Conservation (phyloP, 23 tunicate species). For the Corella eumyota region DNA sequence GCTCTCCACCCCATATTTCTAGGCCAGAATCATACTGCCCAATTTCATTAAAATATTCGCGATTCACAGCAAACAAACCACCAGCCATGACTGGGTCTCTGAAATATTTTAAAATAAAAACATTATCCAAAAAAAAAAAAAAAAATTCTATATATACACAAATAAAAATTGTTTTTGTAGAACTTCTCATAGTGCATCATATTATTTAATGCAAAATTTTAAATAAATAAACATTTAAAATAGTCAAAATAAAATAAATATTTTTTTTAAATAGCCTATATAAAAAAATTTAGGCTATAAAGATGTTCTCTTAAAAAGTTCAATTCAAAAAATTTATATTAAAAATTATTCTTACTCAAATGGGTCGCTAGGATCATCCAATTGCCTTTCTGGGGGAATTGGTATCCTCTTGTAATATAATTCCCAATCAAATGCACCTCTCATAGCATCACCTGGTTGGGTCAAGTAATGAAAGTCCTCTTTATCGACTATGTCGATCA, state of each 20-base stretch:
- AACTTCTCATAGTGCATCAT: neutral
- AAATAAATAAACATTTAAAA: neutral
- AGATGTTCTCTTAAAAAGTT: too few relatives aligned
- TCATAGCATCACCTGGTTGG: slow-evolving; percentile 87
- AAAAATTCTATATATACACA: too few relatives aligned
- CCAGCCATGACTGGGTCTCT: slow-evolving; percentile 93
- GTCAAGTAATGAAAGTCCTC: slow-evolving; percentile 63
- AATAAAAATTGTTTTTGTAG: neutral
- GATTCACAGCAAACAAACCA: slow-evolving; percentile 71
- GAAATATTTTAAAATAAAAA: neutral
- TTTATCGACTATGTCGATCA: slow-evolving; percentile 81
- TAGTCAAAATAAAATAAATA: too few relatives aligned
- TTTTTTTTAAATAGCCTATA: too few relatives aligned
- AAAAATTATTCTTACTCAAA: slow-evolving; percentile 90
- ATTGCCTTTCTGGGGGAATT: slow-evolving; percentile 44
- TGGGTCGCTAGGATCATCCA: slow-evolving; percentile 47
- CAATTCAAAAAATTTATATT: too few relatives aligned
- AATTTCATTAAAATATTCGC: slow-evolving; percentile 49
- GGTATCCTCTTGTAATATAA: slow-evolving; percentile 79
- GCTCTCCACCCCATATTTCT: slow-evolving; percentile 94
- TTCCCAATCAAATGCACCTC: slow-evolving; percentile 95
- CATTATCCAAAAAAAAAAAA: too few relatives aligned
- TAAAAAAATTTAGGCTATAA: too few relatives aligned
- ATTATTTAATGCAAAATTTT: neutral
- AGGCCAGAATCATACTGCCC: slow-evolving; percentile 70